Percentiles rank a stretch among this genome's conserved stretches.
Evolutionary conservation across 2,113 vertebrate species (phyloP).

Genomic region (Setophaga kirtlandii): DNA sequence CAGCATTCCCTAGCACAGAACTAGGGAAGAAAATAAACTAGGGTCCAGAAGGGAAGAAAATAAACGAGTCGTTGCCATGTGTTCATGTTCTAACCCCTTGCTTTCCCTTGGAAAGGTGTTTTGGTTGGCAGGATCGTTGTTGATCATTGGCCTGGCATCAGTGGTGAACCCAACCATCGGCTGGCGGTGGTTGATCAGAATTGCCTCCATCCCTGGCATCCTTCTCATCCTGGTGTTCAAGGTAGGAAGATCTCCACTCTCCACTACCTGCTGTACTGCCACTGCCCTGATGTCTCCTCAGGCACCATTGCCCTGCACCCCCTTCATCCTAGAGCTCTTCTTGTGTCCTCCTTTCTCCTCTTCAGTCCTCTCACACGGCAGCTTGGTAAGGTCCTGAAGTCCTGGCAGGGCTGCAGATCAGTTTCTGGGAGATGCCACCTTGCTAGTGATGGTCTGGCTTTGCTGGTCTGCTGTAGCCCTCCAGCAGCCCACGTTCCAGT

Average conservation of each 20-base stretch:
- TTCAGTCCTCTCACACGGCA: fast-evolving
- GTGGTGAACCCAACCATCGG: conserved; percentile 84
- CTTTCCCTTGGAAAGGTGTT: conserved; percentile 80
- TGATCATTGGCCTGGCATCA: conserved; percentile 90
- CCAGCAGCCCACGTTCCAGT: background rate
- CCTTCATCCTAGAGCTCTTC: background rate
- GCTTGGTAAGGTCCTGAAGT: background rate
- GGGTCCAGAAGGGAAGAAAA: background rate
- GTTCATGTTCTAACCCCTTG: background rate
- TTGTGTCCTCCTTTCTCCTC: background rate
- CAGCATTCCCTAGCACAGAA: background rate
- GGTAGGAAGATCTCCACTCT: conserved; percentile 65
- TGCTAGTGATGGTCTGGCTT: background rate
- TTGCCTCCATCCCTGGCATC: conserved; percentile 87
- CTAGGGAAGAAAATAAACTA: background rate
- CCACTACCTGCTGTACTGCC: fast-evolving
- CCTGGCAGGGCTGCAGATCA: fast-evolving
- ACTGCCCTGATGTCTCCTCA: background rate
- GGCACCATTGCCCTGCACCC: fast-evolving
- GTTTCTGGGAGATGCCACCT: background rate
- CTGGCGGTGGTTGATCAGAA: conserved; percentile 93
- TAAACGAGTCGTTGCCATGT: fast-evolving
- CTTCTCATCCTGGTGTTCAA: conserved; percentile 87
- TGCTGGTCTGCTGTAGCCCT: background rate
- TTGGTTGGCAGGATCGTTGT: conserved; percentile 91